Evolutionary conservation across 2,888 invertebrate species (phyloP), one percentile per base, ranked within the genome.

Genomic region (Tolmerus cingulatus): DNA sequence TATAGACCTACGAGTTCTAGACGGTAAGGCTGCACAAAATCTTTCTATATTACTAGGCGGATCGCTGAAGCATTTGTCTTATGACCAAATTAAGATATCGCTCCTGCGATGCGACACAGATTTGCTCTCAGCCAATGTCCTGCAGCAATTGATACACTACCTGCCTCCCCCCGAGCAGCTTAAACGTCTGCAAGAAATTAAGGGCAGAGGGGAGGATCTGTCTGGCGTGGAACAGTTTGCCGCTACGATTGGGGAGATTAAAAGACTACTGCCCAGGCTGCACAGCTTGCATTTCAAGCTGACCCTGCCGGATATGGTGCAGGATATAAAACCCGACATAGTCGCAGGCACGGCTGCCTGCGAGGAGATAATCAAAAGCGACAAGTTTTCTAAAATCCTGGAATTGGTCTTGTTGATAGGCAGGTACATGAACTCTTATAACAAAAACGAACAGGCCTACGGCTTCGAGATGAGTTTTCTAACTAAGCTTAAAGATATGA

Each of bases 401-500:
- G 97, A 99, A 92, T 93, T 99, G 0, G 95, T 99, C 88, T 93
- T 99, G 0, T 92, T 98, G 14, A 93, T 99, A 30, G 99, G 99
- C 4, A 99, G 99, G 93, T 98, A 97, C 91, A 97, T 99, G 97
- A 99, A 99, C 92, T 95, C 97, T 0, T 98, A 98, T 0, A 97
- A 98, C 8, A 96, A 96, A 90, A 98, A 98, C 91, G 98, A 97
- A 1, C 97, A 97, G 89, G 98, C 98, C 0, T 97, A 97, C 90
- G 99, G 98, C 0, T 99, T 99, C 92, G 99, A 99, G 93, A 97
- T 99, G 90, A 98, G 96, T 91, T 99, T 97, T 91, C 94, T 99
- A 12, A 97, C 98, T 0, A 99, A 99, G 94, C 93, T 97, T 89
- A 96, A 96, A 3, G 95, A 96, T 88, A 97, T 97, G n/a, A 99